Base-by-base conservation (phyloP, 2,797 vertebrate genomes). In the Lithobates pipiens region DNA sequence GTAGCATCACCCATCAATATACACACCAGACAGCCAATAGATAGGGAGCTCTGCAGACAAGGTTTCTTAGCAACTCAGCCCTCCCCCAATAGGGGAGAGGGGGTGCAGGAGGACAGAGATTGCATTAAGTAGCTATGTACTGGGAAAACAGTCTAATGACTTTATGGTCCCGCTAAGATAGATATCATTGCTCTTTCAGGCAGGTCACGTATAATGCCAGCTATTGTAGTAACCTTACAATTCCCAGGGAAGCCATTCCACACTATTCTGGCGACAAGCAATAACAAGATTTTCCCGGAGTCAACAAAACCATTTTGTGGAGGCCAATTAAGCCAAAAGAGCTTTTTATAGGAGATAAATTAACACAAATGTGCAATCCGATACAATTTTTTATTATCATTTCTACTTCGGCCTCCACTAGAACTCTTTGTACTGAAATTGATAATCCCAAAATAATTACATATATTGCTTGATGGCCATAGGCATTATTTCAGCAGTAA, bases 131-230 rank as follows among this genome's bases (percentile, higher is more conserved):
- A 61, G 54, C 9, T 61, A 61, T 61, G 54, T 61, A 23, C 54
- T 71, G 46, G 69, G 57, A 80, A n/a, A 11, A 29, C 32, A 23
- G 0, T 39, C 6, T 61, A 77, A 63, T 73, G 70, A 36, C 16
- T 67, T 10, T 36, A n/a, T 65, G 68, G 25, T 50, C 10, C 63
- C 23, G 10, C 29, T 18, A 63, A n/a, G 25, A 71, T 77, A 69
- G 68, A 63, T 68, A 25, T 57, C 25, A 77, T 84, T 65, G 69
- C 80, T 81, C 36, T 61, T 70, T 6, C 4, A 69, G 77, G 67
- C 39, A 27, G 50, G 23, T 72, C 16, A 36, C 18, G 4, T 39
- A 75, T 57, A n/a, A 54, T 57, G 67, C 3, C 46, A 18, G 18
- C 10, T 46, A 67, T 8, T 67, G 10, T 18, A 27, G n/a, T 9